Evolutionary conservation across 1,140 invertebrate species (phyloP).

Genomic region (Carcinoscorpius rotundicauda): DNA sequence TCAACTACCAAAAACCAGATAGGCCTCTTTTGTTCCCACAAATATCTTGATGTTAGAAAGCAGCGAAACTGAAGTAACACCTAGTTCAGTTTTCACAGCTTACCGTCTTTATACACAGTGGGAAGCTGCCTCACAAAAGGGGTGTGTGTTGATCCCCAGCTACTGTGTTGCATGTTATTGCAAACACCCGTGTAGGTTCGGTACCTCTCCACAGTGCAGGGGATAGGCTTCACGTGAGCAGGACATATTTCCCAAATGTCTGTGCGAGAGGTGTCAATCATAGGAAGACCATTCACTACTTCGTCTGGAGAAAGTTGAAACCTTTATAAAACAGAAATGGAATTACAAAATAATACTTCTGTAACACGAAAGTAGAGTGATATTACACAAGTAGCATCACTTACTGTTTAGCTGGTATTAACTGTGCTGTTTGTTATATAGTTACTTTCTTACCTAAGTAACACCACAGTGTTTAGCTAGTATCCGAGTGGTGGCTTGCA

Average conservation of each 20-base stretch:
- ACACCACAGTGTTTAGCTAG: slow-evolving; percentile 2
- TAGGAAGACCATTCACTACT: slow-evolving; percentile 67
- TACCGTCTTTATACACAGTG: slow-evolving; percentile 18
- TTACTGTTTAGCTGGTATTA: slow-evolving; percentile 13
- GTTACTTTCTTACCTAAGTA: too few relatives aligned
- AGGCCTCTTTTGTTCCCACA: too few relatives aligned
- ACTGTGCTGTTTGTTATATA: slow-evolving; percentile 8
- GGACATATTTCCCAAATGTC: slow-evolving; percentile 67
- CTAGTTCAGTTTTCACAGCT: background rate
- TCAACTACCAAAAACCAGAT: too few relatives aligned
- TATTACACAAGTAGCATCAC: background rate
- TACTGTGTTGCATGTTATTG: slow-evolving; percentile 77
- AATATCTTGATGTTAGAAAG: too few relatives aligned
- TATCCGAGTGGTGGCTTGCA: slow-evolving; percentile 16
- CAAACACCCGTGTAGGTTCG: slow-evolving; percentile 75
- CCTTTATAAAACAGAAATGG: slow-evolving; percentile 39
- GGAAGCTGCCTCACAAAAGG: slow-evolving; percentile 44
- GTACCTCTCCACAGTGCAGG: slow-evolving; percentile 55
- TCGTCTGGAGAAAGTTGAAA: slow-evolving; percentile 72
- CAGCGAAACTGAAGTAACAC: too few relatives aligned
- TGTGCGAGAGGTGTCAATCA: slow-evolving; percentile 78
- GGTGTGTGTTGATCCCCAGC: slow-evolving; percentile 71
- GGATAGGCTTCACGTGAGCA: slow-evolving; percentile 66
- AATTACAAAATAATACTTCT: background rate
- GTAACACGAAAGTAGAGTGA: slow-evolving; percentile 36